phyloP scores from a whole-genome alignment of 64 coral and sea anemone genomes.

The Catalaphyllia jardinei region DNA sequence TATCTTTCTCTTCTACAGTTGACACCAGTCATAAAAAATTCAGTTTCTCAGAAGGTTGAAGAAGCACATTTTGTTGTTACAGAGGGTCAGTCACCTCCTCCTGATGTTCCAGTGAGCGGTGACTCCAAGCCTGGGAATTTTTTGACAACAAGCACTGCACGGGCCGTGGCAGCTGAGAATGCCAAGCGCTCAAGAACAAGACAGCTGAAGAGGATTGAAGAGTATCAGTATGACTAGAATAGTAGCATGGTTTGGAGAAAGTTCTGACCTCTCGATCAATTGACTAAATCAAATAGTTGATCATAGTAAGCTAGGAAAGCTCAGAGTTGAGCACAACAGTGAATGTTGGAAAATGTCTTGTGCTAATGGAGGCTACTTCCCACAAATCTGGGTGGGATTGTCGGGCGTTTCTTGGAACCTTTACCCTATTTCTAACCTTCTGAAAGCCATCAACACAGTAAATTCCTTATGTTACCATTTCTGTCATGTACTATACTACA shows the following conservation, averaged over 20 bases:
- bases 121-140: conserved; percentile 37
- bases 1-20: conserved; percentile 79
- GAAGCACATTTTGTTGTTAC: background rate
- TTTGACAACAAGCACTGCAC: conserved; percentile 47
- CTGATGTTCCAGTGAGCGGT: conserved; percentile 17
- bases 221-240: conserved; percentile 52
- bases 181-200: conserved; percentile 68
- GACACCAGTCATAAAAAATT: conserved; percentile 67
- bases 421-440: too few relatives aligned
- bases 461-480: too few relatives aligned
- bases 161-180: conserved; percentile 67
- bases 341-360: too few relatives aligned
- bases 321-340: too few relatives aligned
- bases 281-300: background rate
- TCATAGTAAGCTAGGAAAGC: too few relatives aligned
- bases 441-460: too few relatives aligned
- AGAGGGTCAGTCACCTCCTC: background rate
- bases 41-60: conserved; percentile 58
- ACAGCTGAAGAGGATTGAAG: conserved; percentile 78
- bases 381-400: too few relatives aligned
- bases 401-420: too few relatives aligned
- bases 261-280: background rate
- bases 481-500: too few relatives aligned
- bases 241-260: background rate
- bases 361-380: too few relatives aligned